Percentiles rank a stretch among this genome's conserved stretches.
Conservation (phyloP, 2,113 vertebrate genomes). For the Danionella cerebrum region DNA sequence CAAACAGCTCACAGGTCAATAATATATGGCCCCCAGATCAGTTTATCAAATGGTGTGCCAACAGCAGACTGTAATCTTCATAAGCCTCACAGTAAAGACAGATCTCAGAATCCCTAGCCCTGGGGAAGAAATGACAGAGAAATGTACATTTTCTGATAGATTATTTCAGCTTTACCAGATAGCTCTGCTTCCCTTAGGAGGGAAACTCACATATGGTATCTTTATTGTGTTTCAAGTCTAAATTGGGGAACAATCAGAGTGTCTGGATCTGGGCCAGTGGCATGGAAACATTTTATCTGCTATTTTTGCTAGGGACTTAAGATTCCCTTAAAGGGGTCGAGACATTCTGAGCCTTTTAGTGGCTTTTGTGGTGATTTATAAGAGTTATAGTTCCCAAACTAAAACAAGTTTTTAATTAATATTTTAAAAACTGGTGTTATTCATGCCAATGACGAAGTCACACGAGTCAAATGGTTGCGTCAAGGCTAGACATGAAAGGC, state of each 20-base stretch:
- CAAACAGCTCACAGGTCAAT: neutral
- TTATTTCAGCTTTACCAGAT: neutral
- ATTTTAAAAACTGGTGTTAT: too few species aligned
- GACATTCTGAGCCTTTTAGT: too few species aligned
- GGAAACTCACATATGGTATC: neutral
- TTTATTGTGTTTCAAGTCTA: neutral
- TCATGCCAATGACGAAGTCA: too few species aligned
- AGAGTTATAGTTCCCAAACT: too few species aligned
- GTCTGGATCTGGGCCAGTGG: neutral
- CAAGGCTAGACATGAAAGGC: too few species aligned
- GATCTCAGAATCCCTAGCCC: neutral
- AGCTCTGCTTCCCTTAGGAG: neutral
- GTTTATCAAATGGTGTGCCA: slow-evolving; percentile 15
- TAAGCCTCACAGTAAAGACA: neutral
- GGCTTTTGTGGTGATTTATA: too few species aligned
- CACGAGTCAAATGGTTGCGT: too few species aligned
- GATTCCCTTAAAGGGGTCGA: too few species aligned
- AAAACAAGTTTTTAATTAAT: too few species aligned
- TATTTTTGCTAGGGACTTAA: too few species aligned
- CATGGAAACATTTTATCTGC: neutral
- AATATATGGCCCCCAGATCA: neutral
- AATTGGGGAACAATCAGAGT: too few species aligned
- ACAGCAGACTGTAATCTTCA: slow-evolving; percentile 6
- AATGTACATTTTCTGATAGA: neutral
- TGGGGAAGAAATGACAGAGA: neutral